Evolutionary conservation across 2,797 vertebrate genomes (phyloP), one percentile per base, ranked within the genome.

Genomic region (Danio kyathit): DNA sequence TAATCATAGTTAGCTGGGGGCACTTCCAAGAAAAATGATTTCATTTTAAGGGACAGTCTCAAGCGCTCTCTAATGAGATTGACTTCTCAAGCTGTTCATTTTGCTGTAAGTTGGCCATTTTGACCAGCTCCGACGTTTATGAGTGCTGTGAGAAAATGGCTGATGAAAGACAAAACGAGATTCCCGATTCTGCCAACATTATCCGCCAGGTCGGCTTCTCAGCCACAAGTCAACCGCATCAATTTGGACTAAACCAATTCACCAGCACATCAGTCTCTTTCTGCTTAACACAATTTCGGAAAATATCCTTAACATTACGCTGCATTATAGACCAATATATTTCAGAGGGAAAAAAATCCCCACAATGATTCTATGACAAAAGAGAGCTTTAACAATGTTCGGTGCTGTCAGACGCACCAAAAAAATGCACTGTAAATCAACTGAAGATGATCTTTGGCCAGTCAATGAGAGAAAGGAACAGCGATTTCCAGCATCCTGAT

Each of bases 1-100:
- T 88, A 93, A 92, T 92, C 91, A 90, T 84, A 70, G 87, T 85
- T 89, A 88, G 91, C 90, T 88, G 63, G 79, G 76, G 90, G 90
- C 90, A 81, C 54, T 74, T 82, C 78, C 73, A 86, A 85, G 85
- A 91, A 91, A 91, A 90, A 93, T 89, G 83, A 93, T 91, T 90
- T 92, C 81, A 91, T 93, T 91, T 88, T 86, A 90, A 82, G 86
- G 88, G 89, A 82, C 74, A 82, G 90, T 89, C 65, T 82, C 85
- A 86, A 86, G 83, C 88, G 72, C 81, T 85, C 88, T 92, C 86
- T 92, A 92, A 93, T 91, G 88, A 90, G 83, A 89, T 89, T 88
- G 85, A 77, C 57, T 74, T 80, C 76, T 83, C 77, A 74, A 76
- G 82, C 73, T 85, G 86, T 83, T 83, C 79, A 82, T 85, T 87